phyloP scores from a whole-genome alignment of 2,888 invertebrate genomes.

The Spodoptera littoralis region DNA sequence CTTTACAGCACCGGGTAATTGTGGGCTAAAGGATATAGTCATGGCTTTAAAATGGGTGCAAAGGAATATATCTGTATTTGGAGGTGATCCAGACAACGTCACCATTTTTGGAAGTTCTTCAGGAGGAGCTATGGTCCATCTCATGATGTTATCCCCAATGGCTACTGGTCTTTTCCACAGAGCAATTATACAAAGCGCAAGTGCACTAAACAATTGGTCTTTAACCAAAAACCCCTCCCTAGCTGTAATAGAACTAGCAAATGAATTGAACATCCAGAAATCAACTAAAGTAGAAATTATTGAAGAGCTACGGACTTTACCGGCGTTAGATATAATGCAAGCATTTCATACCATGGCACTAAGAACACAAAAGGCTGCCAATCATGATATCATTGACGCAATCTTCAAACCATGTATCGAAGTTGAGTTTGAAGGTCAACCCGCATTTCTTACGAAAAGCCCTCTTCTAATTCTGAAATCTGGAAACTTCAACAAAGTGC shows the following conservation, averaged over 20 bases:
- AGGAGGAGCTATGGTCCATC: conserved; percentile 83
- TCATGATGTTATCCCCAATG: conserved; percentile 85
- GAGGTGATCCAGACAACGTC: conserved; percentile 83
- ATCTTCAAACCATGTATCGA: conserved; percentile 83
- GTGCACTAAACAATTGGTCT: conserved; percentile 81
- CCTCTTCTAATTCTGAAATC: conserved; percentile 78
- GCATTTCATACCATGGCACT: conserved; percentile 58
- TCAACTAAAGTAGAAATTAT: conserved; percentile 72
- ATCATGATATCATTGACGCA: conserved; percentile 68
- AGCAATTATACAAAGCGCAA: conserved; percentile 82
- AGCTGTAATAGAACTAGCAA: conserved; percentile 70
- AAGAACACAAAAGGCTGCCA: conserved; percentile 36
- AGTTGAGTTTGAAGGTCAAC: conserved; percentile 80
- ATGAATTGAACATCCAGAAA: conserved; percentile 70
- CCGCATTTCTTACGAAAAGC: conserved; percentile 79
- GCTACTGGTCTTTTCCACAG: conserved; percentile 83
- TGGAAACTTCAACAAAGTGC: conserved; percentile 81
- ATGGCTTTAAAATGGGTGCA: conserved; percentile 84
- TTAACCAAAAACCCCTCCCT: conserved; percentile 75
- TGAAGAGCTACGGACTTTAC: conserved; percentile 69
- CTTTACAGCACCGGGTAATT: conserved; percentile 81
- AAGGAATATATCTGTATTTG: conserved; percentile 78
- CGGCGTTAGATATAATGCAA: conserved; percentile 70
- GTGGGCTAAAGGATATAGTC: conserved; percentile 83
- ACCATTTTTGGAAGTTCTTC: conserved; percentile 85